Evolutionary conservation across 1,140 invertebrate genomes (phyloP), one percentile per base, ranked within the genome.

Genomic region (Sycophaga agraensis): DNA sequence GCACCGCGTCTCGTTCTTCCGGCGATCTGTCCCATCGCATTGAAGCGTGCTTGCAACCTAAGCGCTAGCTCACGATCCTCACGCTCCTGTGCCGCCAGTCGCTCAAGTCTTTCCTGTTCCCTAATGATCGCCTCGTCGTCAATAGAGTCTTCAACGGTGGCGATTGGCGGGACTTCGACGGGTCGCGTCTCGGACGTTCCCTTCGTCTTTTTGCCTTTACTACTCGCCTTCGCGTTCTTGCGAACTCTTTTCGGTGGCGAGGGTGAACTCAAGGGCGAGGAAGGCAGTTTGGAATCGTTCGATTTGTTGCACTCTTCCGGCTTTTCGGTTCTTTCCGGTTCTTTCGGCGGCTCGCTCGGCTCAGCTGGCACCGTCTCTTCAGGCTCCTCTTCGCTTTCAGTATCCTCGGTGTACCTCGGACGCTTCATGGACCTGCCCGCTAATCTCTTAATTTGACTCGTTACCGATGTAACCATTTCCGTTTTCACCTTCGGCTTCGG

Each of bases 51-150:
- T 42, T 81, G 79, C 28, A 81, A 65, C 59, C 71, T 71, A 24
- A 68, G 57, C 0, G 78, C 77, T 1, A 80, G 19, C 34, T 80
- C 77, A 21, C 75, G 77, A 59, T 81, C 79, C 51, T 74, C 66
- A 51, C 73, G 74, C 26, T 82, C 79, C 17, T 81, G 79, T 4
- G 70, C 50, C 6, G 78, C 57, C 11, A 76, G 26, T 31, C 65
- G 67, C 22, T 80, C 78, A 9, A 79, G 74, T 49, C 73, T 65
- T 26, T 73, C 62, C 28, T 81, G 76, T 26, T 81, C 72, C 8
- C 72, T 63, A 11, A 80, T 66, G 3, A 75, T 57, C 8, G 62
- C 65, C 0, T 75, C 73, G 0, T 68, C 58, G 22, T 74, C 58
- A n/a, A n/a, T n/a, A n/a, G n/a, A n/a, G 9, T 48, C 48, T 17